phyloP scores from a whole-genome alignment of 2,797 vertebrate species.

The Picus viridis region DNA sequence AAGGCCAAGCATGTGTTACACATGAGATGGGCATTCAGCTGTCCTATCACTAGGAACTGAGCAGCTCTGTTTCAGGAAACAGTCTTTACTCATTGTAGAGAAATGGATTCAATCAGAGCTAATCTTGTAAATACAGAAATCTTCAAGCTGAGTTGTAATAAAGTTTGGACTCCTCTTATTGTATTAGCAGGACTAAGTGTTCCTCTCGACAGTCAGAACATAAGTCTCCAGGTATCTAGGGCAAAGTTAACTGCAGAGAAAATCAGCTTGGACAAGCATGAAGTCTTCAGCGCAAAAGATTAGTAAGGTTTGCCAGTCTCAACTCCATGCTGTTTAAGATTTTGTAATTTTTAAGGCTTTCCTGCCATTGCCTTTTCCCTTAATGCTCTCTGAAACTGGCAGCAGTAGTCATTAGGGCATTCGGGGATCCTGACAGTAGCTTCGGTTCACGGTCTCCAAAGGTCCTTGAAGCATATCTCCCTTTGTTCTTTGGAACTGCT shows the following conservation, averaged over 20 bases:
- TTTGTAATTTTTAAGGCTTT: neutral
- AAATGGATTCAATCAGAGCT: neutral
- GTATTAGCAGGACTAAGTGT: neutral
- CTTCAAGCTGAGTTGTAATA: neutral
- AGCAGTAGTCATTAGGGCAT: neutral
- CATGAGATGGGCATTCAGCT: neutral
- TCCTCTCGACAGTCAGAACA: neutral
- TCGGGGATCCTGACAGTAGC: neutral
- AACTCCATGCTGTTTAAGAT: neutral
- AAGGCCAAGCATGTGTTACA: neutral
- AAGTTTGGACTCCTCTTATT: neutral
- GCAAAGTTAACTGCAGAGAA: neutral
- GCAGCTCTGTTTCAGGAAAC: neutral
- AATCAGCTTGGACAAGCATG: neutral
- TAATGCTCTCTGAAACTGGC: neutral
- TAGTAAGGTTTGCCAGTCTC: neutral
- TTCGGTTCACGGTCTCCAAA: neutral
- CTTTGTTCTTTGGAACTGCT: neutral
- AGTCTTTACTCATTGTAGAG: neutral
- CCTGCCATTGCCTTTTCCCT: neutral
- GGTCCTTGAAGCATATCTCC: neutral
- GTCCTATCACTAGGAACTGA: neutral
- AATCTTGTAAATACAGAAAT: neutral
- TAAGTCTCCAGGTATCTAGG: neutral
- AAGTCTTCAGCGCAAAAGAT: neutral